Percentiles rank a stretch among this genome's conserved stretches.
These are phyloP conservation scores for Brachionus rubens DNA, from an alignment of 1,140 invertebrate species.

Conservation along the genomic window DNA sequence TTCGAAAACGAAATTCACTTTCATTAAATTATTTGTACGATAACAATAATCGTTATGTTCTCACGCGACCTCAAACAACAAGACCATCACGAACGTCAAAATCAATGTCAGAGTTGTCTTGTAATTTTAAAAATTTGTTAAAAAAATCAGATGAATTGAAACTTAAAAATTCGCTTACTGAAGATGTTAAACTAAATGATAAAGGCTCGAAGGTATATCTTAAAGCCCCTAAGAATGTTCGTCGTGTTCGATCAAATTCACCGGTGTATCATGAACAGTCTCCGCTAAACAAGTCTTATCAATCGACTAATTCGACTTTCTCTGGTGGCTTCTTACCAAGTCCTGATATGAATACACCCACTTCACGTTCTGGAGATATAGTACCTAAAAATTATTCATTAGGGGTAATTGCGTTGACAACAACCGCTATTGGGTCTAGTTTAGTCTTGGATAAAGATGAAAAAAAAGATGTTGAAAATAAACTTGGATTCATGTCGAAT, in stretches of 20 bases:
- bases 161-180: neutral
- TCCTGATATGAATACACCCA: constrained; percentile 11
- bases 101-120: neutral
- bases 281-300: neutral
- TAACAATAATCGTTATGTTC: neutral
- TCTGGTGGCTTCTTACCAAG: constrained; percentile 29
- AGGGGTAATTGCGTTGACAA: neutral
- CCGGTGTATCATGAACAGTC: neutral
- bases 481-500: neutral
- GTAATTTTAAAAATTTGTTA: neutral
- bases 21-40: constrained; percentile 16
- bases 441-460: neutral
- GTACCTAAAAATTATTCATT: neutral
- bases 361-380: neutral
- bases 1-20: neutral
- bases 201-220: neutral
- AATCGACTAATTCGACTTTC: constrained; percentile 17
- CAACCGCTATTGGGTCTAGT: neutral
- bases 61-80: neutral
- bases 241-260: neutral
- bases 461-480: neutral
- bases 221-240: neutral
- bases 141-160: neutral
- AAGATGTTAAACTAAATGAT: neutral
- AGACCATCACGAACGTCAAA: neutral